Base-by-base conservation (phyloP, 1,140 invertebrate genomes). In the Hyposmocoma kahamanoa region DNA sequence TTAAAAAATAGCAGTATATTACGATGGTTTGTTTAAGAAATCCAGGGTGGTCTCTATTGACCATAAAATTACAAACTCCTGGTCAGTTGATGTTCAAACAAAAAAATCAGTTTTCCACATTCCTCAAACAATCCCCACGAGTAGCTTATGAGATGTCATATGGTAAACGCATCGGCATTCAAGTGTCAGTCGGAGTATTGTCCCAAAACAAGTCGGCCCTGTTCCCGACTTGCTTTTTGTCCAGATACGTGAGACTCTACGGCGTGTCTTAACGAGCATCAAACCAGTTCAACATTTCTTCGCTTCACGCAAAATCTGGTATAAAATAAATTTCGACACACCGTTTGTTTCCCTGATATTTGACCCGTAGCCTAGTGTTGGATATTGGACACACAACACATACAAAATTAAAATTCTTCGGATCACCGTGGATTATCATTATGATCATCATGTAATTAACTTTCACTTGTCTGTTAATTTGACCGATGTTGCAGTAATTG, bases 261-360 rank as follows among this genome's bases (percentile, higher is more conserved):
- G 80, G 74, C 80, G 78, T 72, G 66, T 72, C 73, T 72, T 73
- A 73, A 76, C 77, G 66, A 80, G 65, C 69, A 72, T 74, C 70
- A 75, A 80, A 81, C 80, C 77, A 73, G 80, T 84, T 81, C 75
- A 59, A 76, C 66, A 68, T 76, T 68, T 72, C 69, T 67, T 61
- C 63, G 64, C 65, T 68, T 79, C 76, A 81, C 67, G 60, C 80
- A 70, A 78, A 84, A 81, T 63, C 73, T 78, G 67, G 71, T 72
- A 70, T 73, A 78, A 76, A 74, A 77, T 74, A 77, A 72, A 71
- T 67, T 63, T 66, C 64, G 62, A 66, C 66, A 65, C 63, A 52
- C 32, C 53, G 53, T 71, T 67, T 71, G 55, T 72, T 76, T 62
- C 75, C 69, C 70, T 51, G 57, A 59, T 53, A 45, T 59, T 48